Base-by-base conservation (phyloP, 2,797 vertebrate genomes). In the Sebastes minor region DNA sequence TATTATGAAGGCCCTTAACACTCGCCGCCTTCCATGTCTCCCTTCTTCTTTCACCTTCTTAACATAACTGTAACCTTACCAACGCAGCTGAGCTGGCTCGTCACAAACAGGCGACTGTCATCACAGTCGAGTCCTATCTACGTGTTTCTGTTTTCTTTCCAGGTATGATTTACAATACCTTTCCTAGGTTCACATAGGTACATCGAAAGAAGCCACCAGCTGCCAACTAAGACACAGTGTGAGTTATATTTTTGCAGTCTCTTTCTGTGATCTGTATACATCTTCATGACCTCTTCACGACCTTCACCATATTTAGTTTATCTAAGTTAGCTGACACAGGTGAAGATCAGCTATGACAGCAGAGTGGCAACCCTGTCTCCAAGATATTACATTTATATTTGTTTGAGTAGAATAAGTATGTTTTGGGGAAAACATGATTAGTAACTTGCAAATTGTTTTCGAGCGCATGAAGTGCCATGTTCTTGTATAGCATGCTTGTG, bases 1-100 rank as follows among this genome's bases (percentile, higher is more conserved):
- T 91, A 91, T 89, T 92, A 90, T 85, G 81, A 89, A 70, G 66
- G 73, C 81, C 80, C 78, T 83, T 81, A 80, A 86, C 71, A 81
- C 84, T 71, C 56, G 13, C n/a, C 6, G 18, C 74, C 53, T 89
- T 86, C 76, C 74, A n/a, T 81, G 86, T 81, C 61, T 77, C 28
- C 59, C 65, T 74, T 77, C 52, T 70, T 87, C 76, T 78, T 56
- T 77, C 74, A 77, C 74, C 72, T 60, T 53, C 73, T 86, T 83
- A 88, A 83, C 76, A 80, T 89, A 49, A 75, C 61, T 63, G 12
- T 25, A 52, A 79, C 28, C 18, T 14, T 18, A 13, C 53, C 20
- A 25, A 42, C 8, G 20, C 20, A n/a, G 49, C 73, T 55, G 52
- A 71, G 71, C 75, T 72, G 72, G 12, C 72, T 76, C 46, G 67